Evolutionary conservation across 1,140 invertebrate species (phyloP), one percentile per base, ranked within the genome.

Genomic region (Solen grandis): DNA sequence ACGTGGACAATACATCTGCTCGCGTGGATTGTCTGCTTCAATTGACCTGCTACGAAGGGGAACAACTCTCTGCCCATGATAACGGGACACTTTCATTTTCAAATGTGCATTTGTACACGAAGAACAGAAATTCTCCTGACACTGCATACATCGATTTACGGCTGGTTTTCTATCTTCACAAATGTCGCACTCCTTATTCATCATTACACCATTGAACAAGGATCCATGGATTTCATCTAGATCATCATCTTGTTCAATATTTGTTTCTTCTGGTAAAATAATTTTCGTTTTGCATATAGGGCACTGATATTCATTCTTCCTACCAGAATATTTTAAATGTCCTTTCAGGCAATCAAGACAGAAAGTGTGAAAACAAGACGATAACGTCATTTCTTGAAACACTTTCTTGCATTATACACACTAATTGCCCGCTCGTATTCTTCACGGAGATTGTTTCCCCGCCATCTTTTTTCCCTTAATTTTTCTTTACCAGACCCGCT

Each of bases 1-100:
- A 13, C 59, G 41, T 46, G 27, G 22, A 52, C 72, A 75, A n/a
- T 62, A 36, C 33, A 50, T 75, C 38, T 31, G 25, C 29, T 27
- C 41, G 35, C 5, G 60, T 63, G 57, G 29, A 13, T 14, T 25
- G 19, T 59, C 8, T 13, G 8, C 10, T 14, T 10, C 57, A n/a
- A n/a, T n/a, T n/a, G n/a, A n/a, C n/a, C n/a, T n/a, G n/a, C n/a
- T n/a, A n/a, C n/a, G n/a, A n/a, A 75, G 57, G 1, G 72, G 59
- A 5, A 75, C 29, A 41, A 75, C 52, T 14, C 63, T 55, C 50
- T 75, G 72, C n/a, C 38, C 33, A 50, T 75, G 72, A 36, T 62
- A 75, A n/a, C 72, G 72, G 33, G 72, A 75, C 5, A 59, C 55
- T 27, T 50, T 75, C 72, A 75, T 75, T 62, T 75, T 75, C 22